phyloP scores from a whole-genome alignment of 2,113 vertebrate genomes.

The Dipodomys ordii region DNA sequence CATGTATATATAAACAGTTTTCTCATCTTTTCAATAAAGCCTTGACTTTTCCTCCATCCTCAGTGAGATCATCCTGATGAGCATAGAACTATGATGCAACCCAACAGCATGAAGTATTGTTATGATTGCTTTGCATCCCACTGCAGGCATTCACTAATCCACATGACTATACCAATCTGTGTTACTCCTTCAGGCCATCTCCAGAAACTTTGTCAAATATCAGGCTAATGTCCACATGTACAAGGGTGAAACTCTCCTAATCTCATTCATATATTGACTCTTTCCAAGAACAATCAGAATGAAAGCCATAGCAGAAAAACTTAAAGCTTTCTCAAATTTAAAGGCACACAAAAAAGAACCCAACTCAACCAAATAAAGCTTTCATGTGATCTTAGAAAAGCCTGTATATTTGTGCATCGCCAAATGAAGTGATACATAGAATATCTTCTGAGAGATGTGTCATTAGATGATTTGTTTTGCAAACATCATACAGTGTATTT shows the following conservation, averaged over 20 bases:
- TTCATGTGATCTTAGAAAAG: neutral
- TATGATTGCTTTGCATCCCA: neutral
- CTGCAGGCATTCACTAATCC: neutral
- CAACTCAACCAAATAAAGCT: neutral
- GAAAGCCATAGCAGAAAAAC: neutral
- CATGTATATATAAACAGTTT: neutral
- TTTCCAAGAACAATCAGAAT: conserved; percentile 18
- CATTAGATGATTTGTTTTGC: neutral
- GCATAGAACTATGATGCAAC: neutral
- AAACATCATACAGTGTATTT: neutral
- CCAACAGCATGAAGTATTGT: neutral
- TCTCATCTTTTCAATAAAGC: neutral
- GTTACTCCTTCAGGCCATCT: neutral
- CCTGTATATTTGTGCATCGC: neutral
- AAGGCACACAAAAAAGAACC: neutral
- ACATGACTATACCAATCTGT: neutral
- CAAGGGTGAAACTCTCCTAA: neutral
- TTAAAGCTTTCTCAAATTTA: neutral
- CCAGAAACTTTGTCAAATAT: neutral
- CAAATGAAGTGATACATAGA: neutral
- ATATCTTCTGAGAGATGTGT: neutral
- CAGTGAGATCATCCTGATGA: neutral
- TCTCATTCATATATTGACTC: neutral
- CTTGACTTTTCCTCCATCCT: neutral
- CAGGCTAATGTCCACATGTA: neutral